A percentile compares a stretch with the other conserved stretches of the same genome.
Conservation (phyloP, 2,888 invertebrate species). For the Andricus curvator region DNA sequence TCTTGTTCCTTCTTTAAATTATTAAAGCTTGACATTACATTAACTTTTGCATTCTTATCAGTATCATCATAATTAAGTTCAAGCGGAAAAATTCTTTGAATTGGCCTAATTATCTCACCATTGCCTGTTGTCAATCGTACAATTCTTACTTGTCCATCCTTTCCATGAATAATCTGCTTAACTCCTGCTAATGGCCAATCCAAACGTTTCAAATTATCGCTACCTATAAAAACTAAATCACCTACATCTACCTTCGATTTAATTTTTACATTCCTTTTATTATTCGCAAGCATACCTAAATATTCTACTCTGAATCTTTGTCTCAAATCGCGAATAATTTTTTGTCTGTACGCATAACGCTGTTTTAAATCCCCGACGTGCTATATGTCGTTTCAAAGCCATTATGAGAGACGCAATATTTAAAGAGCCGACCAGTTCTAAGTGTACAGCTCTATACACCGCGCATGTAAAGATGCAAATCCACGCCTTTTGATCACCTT, state of each 20-base stretch:
- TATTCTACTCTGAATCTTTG: constrained; percentile 59
- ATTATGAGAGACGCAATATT: constrained; percentile 64
- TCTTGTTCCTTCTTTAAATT: no score
- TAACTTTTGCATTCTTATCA: no score
- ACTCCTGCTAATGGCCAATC: constrained; percentile 20
- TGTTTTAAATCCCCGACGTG: constrained; percentile 61
- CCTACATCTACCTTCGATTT: neutral
- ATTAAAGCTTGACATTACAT: no score
- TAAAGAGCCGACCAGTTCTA: constrained; percentile 68
- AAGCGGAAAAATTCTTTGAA: no score
- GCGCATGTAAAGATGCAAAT: constrained; percentile 73
- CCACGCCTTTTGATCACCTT: constrained; percentile 60
- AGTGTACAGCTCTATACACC: constrained; percentile 69
- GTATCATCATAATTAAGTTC: neutral
- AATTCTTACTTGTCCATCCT: constrained; percentile 17
- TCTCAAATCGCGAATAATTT: constrained; percentile 56
- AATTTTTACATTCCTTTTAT: constrained; percentile 23
- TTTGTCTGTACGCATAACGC: constrained; percentile 53
- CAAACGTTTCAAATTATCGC: constrained; percentile 25
- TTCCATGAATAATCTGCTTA: neutral
- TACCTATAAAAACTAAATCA: constrained; percentile 4
- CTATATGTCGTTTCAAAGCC: constrained; percentile 67
- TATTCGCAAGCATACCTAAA: constrained; percentile 47
- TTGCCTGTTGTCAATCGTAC: constrained; percentile 2
- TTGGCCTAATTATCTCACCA: neutral